Evolutionary conservation across 2,888 invertebrate species (phyloP), one percentile per base, ranked within the genome.

Genomic region (Ormia ochracea): DNA sequence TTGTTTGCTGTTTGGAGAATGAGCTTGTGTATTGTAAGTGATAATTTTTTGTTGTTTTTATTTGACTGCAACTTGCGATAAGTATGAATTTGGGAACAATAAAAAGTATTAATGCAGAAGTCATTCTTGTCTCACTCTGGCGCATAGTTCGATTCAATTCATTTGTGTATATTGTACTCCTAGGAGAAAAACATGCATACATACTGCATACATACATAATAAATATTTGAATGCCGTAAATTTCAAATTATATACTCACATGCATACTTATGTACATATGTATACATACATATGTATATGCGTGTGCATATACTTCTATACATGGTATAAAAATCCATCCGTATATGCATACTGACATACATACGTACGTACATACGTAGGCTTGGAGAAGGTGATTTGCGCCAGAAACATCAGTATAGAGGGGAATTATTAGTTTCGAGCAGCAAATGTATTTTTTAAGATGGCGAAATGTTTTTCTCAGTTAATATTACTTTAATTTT

Each of bases 31-130:
- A 14, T 21, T 59, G 12, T 45, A 28, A 41, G 73, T 66, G 65
- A 66, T 74, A 66, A 74, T 48, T 50, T 66, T 65, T 66, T 58
- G 65, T 63, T 65, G 52, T 61, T 75, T 61, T 41, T 31, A 14
- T 9, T 59, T 52, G 70, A 76, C 76, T 80, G 80, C 80, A 80
- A 76, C 56, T 80, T 80, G 76, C 80, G 80, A 80, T 80, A 76
- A 80, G 80, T 80, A 80, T 80, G 80, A 80, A 80, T 76, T 80
- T 76, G 69, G 66, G 63, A 80, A 73, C 72, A 76, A 76, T 68
- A 66, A 75, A 75, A 58, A 63, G 28, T 72, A 72, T 69, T 72
- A 75, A 66, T 70, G 79, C 56, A 61, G 66, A 41, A 9, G 14
- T 21, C 6, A 14, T 54, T 54, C 14, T 50, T 65, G 61, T 31